A percentile compares a stretch with the other conserved stretches of the same genome.
Evolutionary conservation across 2,113 vertebrate genomes (phyloP).

Genomic region (Microtus oregoni): DNA sequence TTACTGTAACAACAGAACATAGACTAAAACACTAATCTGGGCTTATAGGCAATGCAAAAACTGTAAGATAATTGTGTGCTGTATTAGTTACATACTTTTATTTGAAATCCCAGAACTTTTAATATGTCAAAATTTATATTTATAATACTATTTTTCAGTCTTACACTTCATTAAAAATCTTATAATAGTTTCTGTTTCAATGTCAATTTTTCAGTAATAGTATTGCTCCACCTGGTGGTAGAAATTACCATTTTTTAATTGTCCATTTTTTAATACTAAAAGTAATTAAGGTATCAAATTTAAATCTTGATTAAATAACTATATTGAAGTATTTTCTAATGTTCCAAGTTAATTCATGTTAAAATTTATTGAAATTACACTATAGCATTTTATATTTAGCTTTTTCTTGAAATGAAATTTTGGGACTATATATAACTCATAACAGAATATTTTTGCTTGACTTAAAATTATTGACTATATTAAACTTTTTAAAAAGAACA

Average conservation of each 20-base stretch:
- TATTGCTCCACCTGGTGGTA: slow-evolving; percentile 61
- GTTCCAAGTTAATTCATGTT: not conserved
- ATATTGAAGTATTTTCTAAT: not conserved
- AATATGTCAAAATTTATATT: not conserved
- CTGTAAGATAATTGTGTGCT: not conserved
- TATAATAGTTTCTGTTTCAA: not conserved
- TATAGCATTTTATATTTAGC: not conserved
- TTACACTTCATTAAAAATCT: not conserved
- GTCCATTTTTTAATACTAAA: not conserved
- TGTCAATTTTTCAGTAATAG: not conserved
- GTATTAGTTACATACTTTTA: not conserved
- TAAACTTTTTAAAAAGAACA: not conserved
- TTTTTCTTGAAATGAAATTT: not conserved
- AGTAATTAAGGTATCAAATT: not conserved
- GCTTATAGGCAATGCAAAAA: not conserved
- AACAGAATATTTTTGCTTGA: not conserved
- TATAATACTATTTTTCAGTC: not conserved
- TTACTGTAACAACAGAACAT: not conserved
- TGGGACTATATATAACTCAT: not conserved
- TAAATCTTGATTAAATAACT: not conserved
- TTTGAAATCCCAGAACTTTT: not conserved
- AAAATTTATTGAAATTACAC: not conserved
- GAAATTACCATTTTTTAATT: not conserved
- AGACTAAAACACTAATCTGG: not conserved
- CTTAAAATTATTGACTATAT: not conserved